Evolutionary conservation across 2,113 vertebrate genomes (phyloP), one percentile per base, ranked within the genome.

Genomic region (Aegithalos caudatus): DNA sequence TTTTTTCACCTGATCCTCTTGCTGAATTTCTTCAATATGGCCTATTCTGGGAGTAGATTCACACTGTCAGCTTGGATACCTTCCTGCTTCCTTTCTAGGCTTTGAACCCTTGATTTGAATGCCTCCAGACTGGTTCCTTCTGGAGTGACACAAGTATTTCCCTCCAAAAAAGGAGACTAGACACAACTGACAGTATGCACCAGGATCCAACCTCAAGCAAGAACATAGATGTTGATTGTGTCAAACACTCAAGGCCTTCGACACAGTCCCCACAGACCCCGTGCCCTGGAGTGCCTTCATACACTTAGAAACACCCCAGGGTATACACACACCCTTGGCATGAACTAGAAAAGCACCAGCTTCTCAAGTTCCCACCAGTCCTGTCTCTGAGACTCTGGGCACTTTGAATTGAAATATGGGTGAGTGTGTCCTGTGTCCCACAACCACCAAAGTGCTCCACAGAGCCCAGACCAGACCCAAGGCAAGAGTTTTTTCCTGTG

Each of bases 11-110:
- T 50, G 13, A 10, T 45, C 15, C 9, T 91, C 85, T 57, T 67
- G 40, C 40, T 71, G 38, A 24, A 44, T 86, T 86, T 95, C 48
- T 81, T 90, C 48, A 78, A 2, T 23, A 4, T 24, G 12, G 40
- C 40, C 31, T 93, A 1, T 90, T 81, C 76, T 29, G 53, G n/a
- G 66, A 87, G 27, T n/a, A 37, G 31, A 66, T 44, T 81, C 86
- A 72, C 48, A 44, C 7, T 40, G 37, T 72, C 61, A 76, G 20
- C 28, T 94, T 93, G 73, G 61, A 71, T 64, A 51, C 31, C 37
- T 85, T 94, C 65, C 90, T 92, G 65, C 48, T 89, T 95, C 35
- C 54, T 94, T 94, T 81, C 61, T 70, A 76, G 51, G 35, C 53
- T 91, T 71, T 80, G 54, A 61, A 57, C 33, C 45, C 85, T 92